Percentiles rank a stretch among this genome's conserved stretches.
Evolutionary conservation across 2,888 invertebrate species (phyloP).

Genomic region (Chymomyza fuscimana): DNA sequence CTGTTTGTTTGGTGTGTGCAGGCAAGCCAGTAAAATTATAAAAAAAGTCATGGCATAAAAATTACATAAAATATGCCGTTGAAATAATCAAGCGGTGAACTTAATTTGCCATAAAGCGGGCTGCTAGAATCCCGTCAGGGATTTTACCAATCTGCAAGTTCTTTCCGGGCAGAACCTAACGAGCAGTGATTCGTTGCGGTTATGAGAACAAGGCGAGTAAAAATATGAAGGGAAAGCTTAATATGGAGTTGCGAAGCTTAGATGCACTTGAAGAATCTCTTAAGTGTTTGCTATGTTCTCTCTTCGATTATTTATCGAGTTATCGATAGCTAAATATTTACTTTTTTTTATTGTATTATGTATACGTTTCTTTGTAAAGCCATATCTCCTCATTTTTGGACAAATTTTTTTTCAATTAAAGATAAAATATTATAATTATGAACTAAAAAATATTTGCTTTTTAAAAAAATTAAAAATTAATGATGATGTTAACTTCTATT

Average conservation of each 20-base stretch:
- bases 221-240: neutral
- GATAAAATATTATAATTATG: no score
- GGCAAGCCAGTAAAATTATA: conserved; percentile 12
- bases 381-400: no score
- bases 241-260: neutral
- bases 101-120: conserved; percentile 69
- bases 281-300: no score
- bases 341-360: no score
- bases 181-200: conserved; percentile 24
- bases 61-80: conserved; percentile 56
- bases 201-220: conserved; percentile 5
- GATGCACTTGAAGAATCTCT: neutral
- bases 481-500: no score
- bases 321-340: no score
- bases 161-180: conserved; percentile 25
- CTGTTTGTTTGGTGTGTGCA: conserved; percentile 15
- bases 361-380: no score
- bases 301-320: no score
- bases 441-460: no score
- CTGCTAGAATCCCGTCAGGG: neutral
- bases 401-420: no score
- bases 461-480: no score
- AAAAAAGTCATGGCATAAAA: conserved; percentile 12
- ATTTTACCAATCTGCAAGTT: conserved; percentile 7
- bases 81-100: conserved; percentile 70